These are phyloP conservation scores for Frankliniella intonsa DNA, from an alignment of 2,888 invertebrate species.

Conservation along the genomic window DNA sequence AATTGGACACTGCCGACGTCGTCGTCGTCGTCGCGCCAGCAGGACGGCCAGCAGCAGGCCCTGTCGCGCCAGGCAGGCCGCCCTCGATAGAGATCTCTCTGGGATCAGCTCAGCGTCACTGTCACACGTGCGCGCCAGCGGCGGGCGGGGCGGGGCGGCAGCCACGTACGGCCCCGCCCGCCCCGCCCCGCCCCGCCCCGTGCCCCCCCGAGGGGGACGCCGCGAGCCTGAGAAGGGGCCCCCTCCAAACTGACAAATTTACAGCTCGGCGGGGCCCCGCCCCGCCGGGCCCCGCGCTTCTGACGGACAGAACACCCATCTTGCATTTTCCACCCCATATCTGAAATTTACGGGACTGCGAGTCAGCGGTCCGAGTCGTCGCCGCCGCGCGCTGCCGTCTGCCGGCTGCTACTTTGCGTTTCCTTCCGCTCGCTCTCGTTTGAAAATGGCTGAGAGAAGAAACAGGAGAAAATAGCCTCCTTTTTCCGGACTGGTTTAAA, in stretches of 20 bases:
- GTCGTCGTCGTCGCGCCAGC: no score
- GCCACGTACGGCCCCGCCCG: no score
- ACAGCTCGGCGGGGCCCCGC: background rate
- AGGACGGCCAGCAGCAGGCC: no score
- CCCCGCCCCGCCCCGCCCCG: background rate
- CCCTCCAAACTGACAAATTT: constrained; percentile 13
- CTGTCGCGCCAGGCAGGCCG: no score
- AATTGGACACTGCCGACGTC: no score
- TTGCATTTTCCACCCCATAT: constrained; percentile 26
- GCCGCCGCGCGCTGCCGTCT: background rate
- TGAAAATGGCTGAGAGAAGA: no score
- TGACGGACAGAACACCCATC: constrained; percentile 21
- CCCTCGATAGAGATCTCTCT: no score
- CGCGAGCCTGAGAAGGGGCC: background rate
- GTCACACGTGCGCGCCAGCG: no score
- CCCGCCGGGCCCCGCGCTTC: background rate
- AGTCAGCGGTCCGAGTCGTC: constrained; percentile 1
- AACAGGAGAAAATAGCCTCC: background rate
- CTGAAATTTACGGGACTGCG: constrained; percentile 14
- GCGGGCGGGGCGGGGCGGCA: no score
- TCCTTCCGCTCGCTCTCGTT: no score
- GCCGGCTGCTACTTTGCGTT: background rate
- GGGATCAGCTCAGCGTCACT: no score
- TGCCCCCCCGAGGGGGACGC: background rate
- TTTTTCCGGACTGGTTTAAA: background rate